These are phyloP conservation scores for Anarhynchus alexandrinus DNA, from an alignment of 2,113 vertebrate genomes.

Conservation along the genomic window DNA sequence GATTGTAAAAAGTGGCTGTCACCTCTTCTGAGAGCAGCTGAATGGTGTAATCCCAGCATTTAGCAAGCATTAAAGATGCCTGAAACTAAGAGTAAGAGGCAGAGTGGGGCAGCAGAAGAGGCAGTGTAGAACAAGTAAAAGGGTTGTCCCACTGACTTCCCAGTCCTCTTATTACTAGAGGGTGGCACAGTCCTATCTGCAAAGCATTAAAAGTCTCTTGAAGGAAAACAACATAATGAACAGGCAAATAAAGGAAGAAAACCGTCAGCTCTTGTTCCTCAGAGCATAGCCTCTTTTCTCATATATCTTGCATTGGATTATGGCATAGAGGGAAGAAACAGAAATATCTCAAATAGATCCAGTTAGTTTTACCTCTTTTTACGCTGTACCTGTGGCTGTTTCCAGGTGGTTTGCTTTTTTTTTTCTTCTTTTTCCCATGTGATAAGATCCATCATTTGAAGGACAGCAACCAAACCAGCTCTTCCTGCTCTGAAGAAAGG, in stretches of 20 bases:
- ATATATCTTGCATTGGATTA: background rate
- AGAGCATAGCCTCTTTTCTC: background rate
- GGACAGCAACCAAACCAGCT: constrained; percentile 31
- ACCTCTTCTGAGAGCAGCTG: background rate
- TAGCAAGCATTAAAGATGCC: background rate
- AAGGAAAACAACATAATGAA: background rate
- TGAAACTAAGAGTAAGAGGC: background rate
- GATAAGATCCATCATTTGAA: constrained; percentile 36
- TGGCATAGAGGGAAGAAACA: background rate
- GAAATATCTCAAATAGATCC: background rate
- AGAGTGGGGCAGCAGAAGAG: background rate
- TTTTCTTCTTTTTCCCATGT: background rate
- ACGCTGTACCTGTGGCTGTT: background rate
- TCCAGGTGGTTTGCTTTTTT: background rate
- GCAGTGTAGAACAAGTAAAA: background rate
- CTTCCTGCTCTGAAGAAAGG: constrained; percentile 27
- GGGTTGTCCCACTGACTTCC: background rate
- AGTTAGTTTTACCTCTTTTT: constrained; percentile 15
- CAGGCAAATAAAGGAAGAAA: background rate
- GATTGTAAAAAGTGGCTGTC: background rate
- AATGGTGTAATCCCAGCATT: background rate
- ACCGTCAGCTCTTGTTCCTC: background rate
- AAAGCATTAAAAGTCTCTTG: background rate
- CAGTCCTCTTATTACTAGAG: background rate
- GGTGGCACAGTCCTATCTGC: background rate